Base-by-base conservation (phyloP, 1,140 invertebrate genomes). In the Diachasmimorpha longicaudata region DNA sequence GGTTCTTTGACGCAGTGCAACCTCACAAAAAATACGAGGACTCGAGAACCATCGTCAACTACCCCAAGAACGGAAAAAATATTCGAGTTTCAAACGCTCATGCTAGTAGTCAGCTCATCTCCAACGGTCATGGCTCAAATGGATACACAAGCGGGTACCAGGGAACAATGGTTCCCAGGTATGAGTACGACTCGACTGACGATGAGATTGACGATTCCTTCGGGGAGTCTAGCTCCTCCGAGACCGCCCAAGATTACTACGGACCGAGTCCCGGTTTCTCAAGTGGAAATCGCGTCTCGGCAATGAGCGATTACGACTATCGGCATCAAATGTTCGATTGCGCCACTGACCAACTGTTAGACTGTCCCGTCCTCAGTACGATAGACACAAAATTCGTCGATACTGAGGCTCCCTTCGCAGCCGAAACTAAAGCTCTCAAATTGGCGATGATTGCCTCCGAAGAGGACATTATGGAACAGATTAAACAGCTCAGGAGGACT, bases 1-100 rank as follows among this genome's bases (percentile, higher is more conserved):
- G 87, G 9, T 89, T 86, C 44, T 88, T 89, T 36, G 82, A 88
- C 52, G 80, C 83, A 5, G 81, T 79, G 19, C 77, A 66, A 21
- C 58, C 74, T 16, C 75, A 70, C 0, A 82, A 80, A 19, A 80
- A 81, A 23, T 78, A 81, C 46, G 79, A 81, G 16, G 74, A 80
- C 10, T 69, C 44, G 14, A 21, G 72, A 74, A 19, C 52, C 71
- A 25, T 25, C 72, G 2, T 72, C 48, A 63, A 79, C 77, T 3
- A 55, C n/a, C 0, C 25, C 16, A 70, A 11, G 0, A 76, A 70
- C 48, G 48, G 77, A 44, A 1, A 25, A 16, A 55, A 52, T 36
- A 6, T 42, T 63, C 13, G 13, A 8, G 55, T 23, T 58, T 19
- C 55, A 6, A 21, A 0, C n/a, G 14, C 6, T 25, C 25, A 68